Conservation (phyloP, 2,113 vertebrate genomes). For the Nicator chloris region DNA sequence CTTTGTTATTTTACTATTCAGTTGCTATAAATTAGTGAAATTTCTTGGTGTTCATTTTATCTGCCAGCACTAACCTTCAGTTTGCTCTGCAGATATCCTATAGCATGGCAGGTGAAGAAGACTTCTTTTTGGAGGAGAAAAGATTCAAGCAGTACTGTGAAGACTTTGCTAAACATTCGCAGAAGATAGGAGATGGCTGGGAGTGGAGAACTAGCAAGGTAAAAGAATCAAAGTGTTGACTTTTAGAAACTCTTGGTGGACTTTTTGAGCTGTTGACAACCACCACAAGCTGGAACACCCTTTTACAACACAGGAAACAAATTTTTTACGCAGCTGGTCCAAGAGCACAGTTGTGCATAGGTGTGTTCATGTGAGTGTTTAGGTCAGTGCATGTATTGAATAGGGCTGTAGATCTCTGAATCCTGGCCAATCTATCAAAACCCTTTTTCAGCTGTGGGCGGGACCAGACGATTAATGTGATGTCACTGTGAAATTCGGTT, state of each 20-base stretch:
- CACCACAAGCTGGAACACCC: not conserved
- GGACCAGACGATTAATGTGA: not conserved
- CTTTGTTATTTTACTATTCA: not conserved
- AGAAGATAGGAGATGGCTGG: constrained; percentile 85
- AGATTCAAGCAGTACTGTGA: constrained; percentile 77
- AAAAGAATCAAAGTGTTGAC: not conserved
- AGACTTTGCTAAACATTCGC: constrained; percentile 79
- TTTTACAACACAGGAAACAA: not conserved
- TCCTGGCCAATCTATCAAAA: not conserved
- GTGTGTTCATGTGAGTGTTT: not conserved
- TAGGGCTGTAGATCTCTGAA: not conserved
- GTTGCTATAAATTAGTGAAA: not conserved
- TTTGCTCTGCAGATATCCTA: constrained; percentile 58
- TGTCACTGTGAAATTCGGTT: not conserved
- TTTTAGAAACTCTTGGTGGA: not conserved
- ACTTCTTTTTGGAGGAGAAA: constrained; percentile 75
- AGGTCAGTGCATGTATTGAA: not conserved
- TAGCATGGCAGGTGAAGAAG: constrained; percentile 51
- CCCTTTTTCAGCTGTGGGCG: not conserved
- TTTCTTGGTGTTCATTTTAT: not conserved
- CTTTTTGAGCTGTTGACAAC: not conserved
- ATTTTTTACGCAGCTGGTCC: not conserved
- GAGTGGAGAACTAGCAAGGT: constrained; percentile 85
- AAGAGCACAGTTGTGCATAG: not conserved
- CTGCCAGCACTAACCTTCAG: constrained; percentile 4